A percentile compares a stretch with the other conserved stretches of the same genome.
Evolutionary conservation across 2,888 invertebrate genomes (phyloP).

Genomic region (Rotaria magnacalcarata): DNA sequence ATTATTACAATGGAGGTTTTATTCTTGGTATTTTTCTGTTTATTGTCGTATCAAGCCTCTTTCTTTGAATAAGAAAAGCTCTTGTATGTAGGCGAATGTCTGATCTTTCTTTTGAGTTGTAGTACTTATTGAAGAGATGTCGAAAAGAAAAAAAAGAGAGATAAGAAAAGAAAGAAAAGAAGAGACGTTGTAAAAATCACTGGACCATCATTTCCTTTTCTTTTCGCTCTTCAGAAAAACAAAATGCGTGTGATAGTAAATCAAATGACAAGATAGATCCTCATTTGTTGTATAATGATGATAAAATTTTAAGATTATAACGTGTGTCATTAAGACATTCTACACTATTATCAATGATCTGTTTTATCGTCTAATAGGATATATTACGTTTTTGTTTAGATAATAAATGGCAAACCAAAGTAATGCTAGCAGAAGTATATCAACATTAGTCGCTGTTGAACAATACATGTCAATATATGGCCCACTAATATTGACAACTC

Average conservation of each 20-base stretch:
- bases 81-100: neutral
- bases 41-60: neutral
- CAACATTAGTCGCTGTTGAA: neutral
- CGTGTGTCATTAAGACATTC: neutral
- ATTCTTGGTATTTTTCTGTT: neutral
- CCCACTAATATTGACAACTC: neutral
- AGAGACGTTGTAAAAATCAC: neutral
- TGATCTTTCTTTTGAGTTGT: neutral
- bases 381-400: neutral
- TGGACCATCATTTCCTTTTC: neutral
- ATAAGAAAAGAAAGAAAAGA: neutral
- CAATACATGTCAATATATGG: constrained; percentile 12
- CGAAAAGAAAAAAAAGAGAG: neutral
- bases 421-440: neutral
- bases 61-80: neutral
- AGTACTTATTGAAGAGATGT: neutral
- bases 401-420: neutral
- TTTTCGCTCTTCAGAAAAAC: neutral
- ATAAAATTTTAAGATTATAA: neutral
- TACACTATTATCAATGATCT: too few species aligned
- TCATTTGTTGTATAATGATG: neutral
- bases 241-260: neutral
- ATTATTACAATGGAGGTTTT: neutral
- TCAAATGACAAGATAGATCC: too few species aligned
- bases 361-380: too few species aligned